Conservation (phyloP, 2,113 vertebrate species). For the Bungarus multicinctus region DNA sequence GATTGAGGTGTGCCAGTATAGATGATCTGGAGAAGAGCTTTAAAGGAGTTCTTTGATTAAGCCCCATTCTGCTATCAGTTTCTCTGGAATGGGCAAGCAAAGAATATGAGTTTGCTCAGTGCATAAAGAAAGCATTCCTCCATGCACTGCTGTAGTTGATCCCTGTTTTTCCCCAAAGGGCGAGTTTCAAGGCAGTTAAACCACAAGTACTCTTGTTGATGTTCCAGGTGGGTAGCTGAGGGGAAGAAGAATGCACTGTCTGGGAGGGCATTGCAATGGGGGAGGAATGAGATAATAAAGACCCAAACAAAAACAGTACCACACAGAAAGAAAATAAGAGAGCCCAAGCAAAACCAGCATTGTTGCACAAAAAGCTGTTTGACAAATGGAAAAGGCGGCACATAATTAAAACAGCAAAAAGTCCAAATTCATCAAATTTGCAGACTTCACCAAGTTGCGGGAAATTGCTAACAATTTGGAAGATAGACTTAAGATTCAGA, state of each 20-base stretch:
- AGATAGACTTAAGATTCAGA: background rate
- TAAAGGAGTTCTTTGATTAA: background rate
- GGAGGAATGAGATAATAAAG: background rate
- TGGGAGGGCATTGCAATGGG: background rate
- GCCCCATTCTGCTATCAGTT: background rate
- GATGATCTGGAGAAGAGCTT: background rate
- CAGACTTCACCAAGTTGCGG: too few relatives aligned
- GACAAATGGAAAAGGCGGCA: background rate
- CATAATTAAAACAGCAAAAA: background rate
- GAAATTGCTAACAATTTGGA: background rate
- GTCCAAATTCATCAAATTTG: background rate
- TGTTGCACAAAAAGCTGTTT: background rate
- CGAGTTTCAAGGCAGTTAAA: background rate
- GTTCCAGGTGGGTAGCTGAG: background rate
- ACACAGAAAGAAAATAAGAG: background rate
- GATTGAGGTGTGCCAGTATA: background rate
- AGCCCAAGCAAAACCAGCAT: background rate
- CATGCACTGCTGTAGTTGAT: background rate
- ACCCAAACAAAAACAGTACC: background rate
- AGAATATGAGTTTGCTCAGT: background rate
- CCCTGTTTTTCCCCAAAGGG: background rate
- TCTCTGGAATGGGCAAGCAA: background rate
- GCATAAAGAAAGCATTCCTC: background rate
- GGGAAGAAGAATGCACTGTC: background rate
- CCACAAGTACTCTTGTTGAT: background rate